Conservation (phyloP, 2,113 vertebrate species). For the Urocynchramus pylzowi region DNA sequence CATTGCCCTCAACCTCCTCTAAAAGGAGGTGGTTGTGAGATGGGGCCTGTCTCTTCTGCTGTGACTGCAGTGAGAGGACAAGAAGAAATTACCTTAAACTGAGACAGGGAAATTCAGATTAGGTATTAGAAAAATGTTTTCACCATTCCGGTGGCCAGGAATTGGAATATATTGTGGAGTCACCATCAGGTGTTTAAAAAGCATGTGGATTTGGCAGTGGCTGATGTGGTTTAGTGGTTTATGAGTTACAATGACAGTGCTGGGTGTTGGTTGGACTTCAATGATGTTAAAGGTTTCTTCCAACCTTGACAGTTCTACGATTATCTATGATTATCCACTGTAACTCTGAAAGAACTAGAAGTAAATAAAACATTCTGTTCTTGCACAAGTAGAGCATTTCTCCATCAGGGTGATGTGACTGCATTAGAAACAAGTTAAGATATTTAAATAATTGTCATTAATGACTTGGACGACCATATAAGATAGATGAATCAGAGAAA, state of each 20-base stretch:
- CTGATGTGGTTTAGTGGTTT: not conserved
- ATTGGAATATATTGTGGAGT: not conserved
- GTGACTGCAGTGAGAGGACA: not conserved
- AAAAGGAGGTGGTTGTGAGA: not conserved
- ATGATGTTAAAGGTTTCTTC: not conserved
- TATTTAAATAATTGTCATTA: not conserved
- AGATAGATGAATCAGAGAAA: not conserved
- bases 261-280: not conserved
- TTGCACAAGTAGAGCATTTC: not conserved
- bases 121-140: not conserved
- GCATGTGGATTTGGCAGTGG: not conserved
- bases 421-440: not conserved
- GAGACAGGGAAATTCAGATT: not conserved
- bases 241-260: not conserved
- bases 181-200: not conserved
- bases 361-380: not conserved
- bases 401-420: not conserved
- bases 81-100: not conserved
- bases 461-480: not conserved
- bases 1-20: accelerated
- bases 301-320: not conserved
- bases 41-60: accelerated
- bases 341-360: not conserved
- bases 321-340: not conserved
- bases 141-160: accelerated